Evolutionary conservation across 2,888 invertebrate species (phyloP).

Genomic region (Hyles lineata): DNA sequence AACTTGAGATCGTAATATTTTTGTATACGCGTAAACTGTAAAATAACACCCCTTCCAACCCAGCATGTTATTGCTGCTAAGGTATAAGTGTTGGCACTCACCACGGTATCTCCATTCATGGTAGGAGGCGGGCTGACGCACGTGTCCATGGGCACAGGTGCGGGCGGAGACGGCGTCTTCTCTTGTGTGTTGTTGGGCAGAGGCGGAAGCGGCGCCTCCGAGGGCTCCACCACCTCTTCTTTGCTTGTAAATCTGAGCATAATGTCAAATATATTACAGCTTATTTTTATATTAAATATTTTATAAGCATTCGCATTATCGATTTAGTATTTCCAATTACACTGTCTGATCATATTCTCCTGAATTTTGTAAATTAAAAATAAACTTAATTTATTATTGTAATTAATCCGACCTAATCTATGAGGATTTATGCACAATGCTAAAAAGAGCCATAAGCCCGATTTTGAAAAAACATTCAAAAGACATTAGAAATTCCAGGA

Average conservation of each 20-base stretch:
- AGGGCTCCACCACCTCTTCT: conserved; percentile 52
- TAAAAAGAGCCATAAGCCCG: too few relatives aligned
- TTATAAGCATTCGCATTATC: too few relatives aligned
- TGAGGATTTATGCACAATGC: too few relatives aligned
- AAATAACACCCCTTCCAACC: background rate
- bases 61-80: background rate
- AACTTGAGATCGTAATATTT: too few relatives aligned
- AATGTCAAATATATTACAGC: background rate
- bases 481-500: background rate
- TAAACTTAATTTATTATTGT: too few relatives aligned
- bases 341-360: too few relatives aligned
- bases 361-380: too few relatives aligned
- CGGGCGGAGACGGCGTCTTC: conserved; percentile 55
- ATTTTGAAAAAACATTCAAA: too few relatives aligned
- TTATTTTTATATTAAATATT: background rate
- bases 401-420: too few relatives aligned
- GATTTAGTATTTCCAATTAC: too few relatives aligned
- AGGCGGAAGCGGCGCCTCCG: conserved; percentile 63
- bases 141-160: conserved; percentile 70
- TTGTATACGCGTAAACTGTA: background rate
- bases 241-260: conserved; percentile 50
- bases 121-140: conserved; percentile 75
- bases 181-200: conserved; percentile 52
- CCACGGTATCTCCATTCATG: conserved; percentile 71
- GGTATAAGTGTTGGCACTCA: conserved; percentile 50